Base-by-base conservation (phyloP, 2,797 vertebrate genomes). In the Trichosurus vulpecula region DNA sequence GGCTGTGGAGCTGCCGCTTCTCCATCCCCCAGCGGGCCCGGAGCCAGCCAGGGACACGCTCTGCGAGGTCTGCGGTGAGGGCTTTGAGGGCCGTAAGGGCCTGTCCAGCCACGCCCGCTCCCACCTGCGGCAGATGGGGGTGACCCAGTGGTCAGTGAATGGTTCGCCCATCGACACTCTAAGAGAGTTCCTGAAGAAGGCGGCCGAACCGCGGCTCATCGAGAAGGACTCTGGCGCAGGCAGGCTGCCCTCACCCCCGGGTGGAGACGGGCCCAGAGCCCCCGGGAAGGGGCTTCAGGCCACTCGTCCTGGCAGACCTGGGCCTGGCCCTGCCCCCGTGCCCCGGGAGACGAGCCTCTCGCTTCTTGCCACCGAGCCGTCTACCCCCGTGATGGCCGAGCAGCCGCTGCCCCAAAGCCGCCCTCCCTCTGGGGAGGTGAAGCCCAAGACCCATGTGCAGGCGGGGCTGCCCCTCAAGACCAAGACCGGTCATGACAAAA, bases 401-500 rank as follows among this genome's bases (percentile, higher is more conserved):
- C 98, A 99, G 74, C 98, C 99, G 14, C 94, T 99, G 16, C 97
- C 98, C 51, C 99, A 99, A 12, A 99, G 99, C 22, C 97, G 98
- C 5, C 97, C 98, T 93, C 96, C 98, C 6, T 97, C 97, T 35
- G 95, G 97, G 0, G 98, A 99, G 61, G 90, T 98, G 92, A 99
- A 99, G 96, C 98, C 98, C 97, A 99, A 99, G 95, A 98, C 99
- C 54, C 99, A 99, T 53, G 98, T 99, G 92, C 99, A 99, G 91
- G 99, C 99, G 1, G 99, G 99, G 98, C 99, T 99, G 98, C 99
- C 99, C 96, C 99, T 99, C 98, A 99, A 99, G 98, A 98, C 99
- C 97, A 99, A 99, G 98, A 95, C 98, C 6, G 98, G 99, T 58
- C 99, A 99, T 0, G 99, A 99, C 97, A 99, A 99, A 97, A 98